phyloP scores from a whole-genome alignment of 2,113 vertebrate genomes.

The Pterocles gutturalis region DNA sequence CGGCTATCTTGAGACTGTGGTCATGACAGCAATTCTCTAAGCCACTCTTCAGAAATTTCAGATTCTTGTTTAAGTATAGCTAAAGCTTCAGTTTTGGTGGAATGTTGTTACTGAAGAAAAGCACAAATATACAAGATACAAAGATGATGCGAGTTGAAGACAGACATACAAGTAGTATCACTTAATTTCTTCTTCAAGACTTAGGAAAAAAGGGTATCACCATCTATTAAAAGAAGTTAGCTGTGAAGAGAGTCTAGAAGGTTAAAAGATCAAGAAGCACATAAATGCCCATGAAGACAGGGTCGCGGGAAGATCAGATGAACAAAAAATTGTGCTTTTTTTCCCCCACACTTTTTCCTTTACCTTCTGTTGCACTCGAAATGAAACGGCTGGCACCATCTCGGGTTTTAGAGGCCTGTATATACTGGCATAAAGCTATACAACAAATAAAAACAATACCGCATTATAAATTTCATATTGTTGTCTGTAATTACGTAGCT shows the following conservation, averaged over 20 bases:
- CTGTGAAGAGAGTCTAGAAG: slow-evolving; percentile 73
- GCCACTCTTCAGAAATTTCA: neutral
- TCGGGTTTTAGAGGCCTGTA: slow-evolving; percentile 98
- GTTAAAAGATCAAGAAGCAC: slow-evolving; percentile 77
- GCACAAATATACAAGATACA: slow-evolving; percentile 57
- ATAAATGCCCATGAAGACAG: slow-evolving; percentile 76
- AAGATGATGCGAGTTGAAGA: slow-evolving; percentile 31
- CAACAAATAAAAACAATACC: slow-evolving; percentile 93
- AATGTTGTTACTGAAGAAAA: slow-evolving; percentile 53
- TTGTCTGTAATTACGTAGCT: neutral
- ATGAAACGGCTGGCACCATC: slow-evolving; percentile 93
- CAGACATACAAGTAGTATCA: neutral
- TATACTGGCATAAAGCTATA: slow-evolving; percentile 99
- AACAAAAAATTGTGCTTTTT: slow-evolving; percentile 39
- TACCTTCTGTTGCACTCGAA: slow-evolving; percentile 94
- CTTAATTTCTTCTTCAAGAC: neutral
- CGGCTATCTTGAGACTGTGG: neutral
- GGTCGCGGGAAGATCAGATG: neutral
- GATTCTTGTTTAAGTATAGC: neutral
- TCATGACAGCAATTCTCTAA: neutral
- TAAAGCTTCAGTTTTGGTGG: slow-evolving; percentile 23
- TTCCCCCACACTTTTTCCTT: slow-evolving; percentile 74
- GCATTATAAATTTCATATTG: slow-evolving; percentile 80
- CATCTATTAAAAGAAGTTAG: slow-evolving; percentile 73
- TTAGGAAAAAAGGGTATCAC: slow-evolving; percentile 50